A percentile compares a stretch with the other conserved stretches of the same genome.
Conservation (phyloP, 2,113 vertebrate species). For the Ancistrus triradiatus region DNA sequence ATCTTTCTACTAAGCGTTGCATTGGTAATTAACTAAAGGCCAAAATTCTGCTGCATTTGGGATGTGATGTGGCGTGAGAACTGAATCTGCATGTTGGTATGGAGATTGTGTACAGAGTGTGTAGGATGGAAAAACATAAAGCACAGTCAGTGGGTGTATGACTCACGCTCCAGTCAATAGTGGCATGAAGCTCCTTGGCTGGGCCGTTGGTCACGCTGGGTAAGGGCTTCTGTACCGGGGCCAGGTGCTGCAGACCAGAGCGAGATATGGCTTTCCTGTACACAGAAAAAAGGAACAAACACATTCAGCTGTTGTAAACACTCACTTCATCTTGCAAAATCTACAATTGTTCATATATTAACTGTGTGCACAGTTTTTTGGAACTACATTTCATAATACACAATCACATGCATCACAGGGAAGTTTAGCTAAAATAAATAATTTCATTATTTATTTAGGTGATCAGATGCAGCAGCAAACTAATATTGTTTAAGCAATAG, state of each 20-base stretch:
- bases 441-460: no score
- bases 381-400: no score
- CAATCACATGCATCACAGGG: no score
- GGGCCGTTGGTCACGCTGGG: slow-evolving; percentile 87
- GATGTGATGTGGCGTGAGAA: not conserved
- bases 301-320: no score
- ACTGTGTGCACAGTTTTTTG: no score
- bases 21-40: no score
- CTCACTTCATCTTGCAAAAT: no score
- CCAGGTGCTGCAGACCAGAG: slow-evolving; percentile 93
- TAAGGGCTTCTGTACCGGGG: slow-evolving; percentile 76
- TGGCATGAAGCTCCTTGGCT: slow-evolving; percentile 82
- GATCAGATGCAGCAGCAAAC: no score
- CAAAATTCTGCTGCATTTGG: not conserved
- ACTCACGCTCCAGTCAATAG: slow-evolving; percentile 95
- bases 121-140: slow-evolving; percentile 15
- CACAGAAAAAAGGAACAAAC: slow-evolving; percentile 15
- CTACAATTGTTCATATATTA: no score
- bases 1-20: no score
- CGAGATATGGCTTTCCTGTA: slow-evolving; percentile 97
- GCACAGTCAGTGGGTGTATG: slow-evolving; percentile 7
- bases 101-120: not conserved
- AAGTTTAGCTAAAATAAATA: no score
- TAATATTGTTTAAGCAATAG: no score
- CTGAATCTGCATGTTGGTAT: not conserved